Evolutionary conservation across 2,113 vertebrate species (phyloP).

Genomic region (Rousettus leschenaultii): DNA sequence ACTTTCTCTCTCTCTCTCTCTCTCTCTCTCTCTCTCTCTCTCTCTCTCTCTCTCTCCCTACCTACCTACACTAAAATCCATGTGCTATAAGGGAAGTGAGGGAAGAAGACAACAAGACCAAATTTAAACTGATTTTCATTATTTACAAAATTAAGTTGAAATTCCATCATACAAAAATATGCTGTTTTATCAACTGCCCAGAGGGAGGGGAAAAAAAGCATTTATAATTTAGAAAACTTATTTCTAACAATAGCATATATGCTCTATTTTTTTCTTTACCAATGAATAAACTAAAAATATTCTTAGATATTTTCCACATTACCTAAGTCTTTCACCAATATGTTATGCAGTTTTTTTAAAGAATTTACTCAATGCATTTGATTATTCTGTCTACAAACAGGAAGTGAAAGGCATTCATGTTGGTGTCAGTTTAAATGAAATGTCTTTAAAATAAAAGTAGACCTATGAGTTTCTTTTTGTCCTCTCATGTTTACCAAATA

Average conservation of each 20-base stretch:
- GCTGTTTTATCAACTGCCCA: not conserved
- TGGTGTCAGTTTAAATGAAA: conserved; percentile 27
- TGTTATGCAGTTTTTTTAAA: not conserved
- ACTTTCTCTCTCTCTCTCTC: not conserved
- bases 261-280: not conserved
- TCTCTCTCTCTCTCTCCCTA: not conserved
- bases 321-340: not conserved
- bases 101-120: not conserved
- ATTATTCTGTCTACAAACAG: not conserved
- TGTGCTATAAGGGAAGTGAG: not conserved
- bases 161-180: not conserved
- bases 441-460: not conserved
- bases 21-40: not conserved
- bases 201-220: not conserved
- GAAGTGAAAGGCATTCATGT: not conserved
- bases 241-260: not conserved
- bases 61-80: rapidly evolving
- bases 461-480: not conserved
- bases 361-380: not conserved
- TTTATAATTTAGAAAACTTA: not conserved
- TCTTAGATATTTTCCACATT: not conserved
- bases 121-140: not conserved
- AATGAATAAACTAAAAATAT: not conserved
- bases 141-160: not conserved
- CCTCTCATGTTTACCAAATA: not conserved